Evolutionary conservation across 1,140 invertebrate species (phyloP), one percentile per base, ranked within the genome.

Genomic region (Antheraea mylitta): DNA sequence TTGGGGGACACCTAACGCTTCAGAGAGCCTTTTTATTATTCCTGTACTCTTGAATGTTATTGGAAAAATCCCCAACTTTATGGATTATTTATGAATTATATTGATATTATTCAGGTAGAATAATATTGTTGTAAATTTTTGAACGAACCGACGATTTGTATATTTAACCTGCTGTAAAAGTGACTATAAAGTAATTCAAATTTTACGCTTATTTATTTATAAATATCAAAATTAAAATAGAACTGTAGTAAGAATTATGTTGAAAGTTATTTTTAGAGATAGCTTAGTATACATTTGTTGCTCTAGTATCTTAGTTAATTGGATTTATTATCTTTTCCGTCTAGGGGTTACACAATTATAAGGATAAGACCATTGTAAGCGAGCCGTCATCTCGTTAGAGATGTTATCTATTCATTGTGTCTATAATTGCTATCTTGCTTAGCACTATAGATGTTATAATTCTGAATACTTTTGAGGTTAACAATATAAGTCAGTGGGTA

Each of bases 381-480:
- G 48, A 60, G 45, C 48, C 65, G 64, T 71, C 62, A 68, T 71
- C 65, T 71, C 63, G 70, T 71, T 62, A 67, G 18, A 66, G 65
- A 64, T 67, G 22, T 67, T 64, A 71, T 71, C 63, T 61, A 58
- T 18, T 66, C 53, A 68, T 71, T 71, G 70, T 71, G 30, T 64
- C 22, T 38, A 22, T 71, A 71, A 71, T 71, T 71, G 38, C 64
- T 16, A 22, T 30, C 0, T 53, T 53, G 45, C 45, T 53, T 53
- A 53, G 45, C 16, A 38, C 18, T 18, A 38, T 63, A 9, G 37
- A 65, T 42, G 18, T 48, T 4, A 22, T 65, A 19, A 18, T 36
- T 60, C 48, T 45, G 61, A 45, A 61, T 67, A 48, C 16, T 13
- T 8, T 4, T 61, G 59, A 61, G 59, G 30, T 19, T 11, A 36